Conservation (phyloP, 2,113 vertebrate genomes). For the Alouatta palliata region DNA sequence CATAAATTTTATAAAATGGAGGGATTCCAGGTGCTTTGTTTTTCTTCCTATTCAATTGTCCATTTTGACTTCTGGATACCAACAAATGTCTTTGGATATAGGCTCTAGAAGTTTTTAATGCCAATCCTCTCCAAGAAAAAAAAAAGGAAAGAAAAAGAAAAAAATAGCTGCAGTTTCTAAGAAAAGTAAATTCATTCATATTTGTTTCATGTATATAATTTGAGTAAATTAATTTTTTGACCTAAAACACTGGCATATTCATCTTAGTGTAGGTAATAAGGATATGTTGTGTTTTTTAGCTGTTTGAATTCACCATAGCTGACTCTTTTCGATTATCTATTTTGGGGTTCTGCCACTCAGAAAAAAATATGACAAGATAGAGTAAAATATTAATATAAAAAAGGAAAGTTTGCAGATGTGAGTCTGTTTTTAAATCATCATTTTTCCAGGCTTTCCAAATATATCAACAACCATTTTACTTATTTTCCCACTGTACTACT, state of each 20-base stretch:
- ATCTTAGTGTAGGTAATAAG: not conserved
- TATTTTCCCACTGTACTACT: not conserved
- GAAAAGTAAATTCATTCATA: not conserved
- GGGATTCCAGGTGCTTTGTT: not conserved
- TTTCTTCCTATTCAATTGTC: constrained; percentile 27
- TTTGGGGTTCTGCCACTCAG: constrained; percentile 4
- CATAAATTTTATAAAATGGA: constrained; percentile 50
- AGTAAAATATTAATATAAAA: constrained; percentile 32
- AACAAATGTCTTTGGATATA: constrained; percentile 22
- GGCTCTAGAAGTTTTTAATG: not conserved
- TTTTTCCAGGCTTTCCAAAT: constrained; percentile 31
- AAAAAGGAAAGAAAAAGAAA: not conserved
- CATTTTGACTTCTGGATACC: constrained; percentile 32
- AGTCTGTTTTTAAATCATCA: not conserved
- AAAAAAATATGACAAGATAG: constrained; percentile 5
- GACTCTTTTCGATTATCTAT: not conserved
- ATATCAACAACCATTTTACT: not conserved
- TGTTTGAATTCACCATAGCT: not conserved
- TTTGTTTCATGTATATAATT: not conserved
- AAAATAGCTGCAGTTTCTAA: not conserved
- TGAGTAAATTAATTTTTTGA: not conserved
- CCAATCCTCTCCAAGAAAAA: not conserved
- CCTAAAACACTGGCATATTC: not conserved
- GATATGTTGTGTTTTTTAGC: not conserved
- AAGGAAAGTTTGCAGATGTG: not conserved